Conservation (phyloP, 2,113 vertebrate species). For the Pelobates fuscus region DNA sequence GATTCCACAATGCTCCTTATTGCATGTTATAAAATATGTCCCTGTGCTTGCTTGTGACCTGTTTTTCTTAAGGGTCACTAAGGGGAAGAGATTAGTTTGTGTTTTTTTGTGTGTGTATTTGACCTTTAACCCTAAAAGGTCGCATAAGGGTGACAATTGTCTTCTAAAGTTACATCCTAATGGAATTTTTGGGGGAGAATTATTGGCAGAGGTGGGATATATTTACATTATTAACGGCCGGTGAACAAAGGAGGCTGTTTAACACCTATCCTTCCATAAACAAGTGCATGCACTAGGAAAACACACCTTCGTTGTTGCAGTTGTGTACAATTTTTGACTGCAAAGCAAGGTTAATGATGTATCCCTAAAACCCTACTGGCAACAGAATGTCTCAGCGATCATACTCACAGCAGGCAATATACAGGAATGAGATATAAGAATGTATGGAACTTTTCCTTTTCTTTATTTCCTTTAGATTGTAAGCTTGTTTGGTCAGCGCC, state of each 20-base stretch:
- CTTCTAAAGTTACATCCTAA: slow-evolving; percentile 33
- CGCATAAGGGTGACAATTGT: slow-evolving; percentile 43
- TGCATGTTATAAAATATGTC: slow-evolving; percentile 32
- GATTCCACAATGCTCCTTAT: slow-evolving; percentile 16
- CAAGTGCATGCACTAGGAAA: slow-evolving; percentile 13
- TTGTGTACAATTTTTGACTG: slow-evolving; percentile 21
- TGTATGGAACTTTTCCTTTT: too few species aligned
- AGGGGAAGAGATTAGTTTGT: slow-evolving; percentile 40
- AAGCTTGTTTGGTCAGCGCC: too few species aligned
- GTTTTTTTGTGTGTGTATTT: slow-evolving; percentile 44
- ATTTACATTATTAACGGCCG: slow-evolving; percentile 39
- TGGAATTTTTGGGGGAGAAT: slow-evolving; percentile 29
- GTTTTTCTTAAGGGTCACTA: slow-evolving; percentile 1
- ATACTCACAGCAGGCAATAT: background rate
- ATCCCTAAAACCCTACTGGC: background rate
- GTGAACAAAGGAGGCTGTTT: slow-evolving; percentile 32
- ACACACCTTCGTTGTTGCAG: slow-evolving; percentile 24
- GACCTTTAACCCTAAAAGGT: slow-evolving; percentile 45
- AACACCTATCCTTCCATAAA: slow-evolving; percentile 41
- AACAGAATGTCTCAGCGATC: background rate
- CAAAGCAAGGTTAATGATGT: background rate
- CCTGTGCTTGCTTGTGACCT: slow-evolving; percentile 12
- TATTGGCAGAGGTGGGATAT: slow-evolving; percentile 15
- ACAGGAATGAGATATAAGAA: background rate
- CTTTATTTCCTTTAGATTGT: too few species aligned